Evolutionary conservation across 30 jellyfish, hydroid and myxozoan genomes (phyloP).

Genomic region (Clytia hemisphaerica): DNA sequence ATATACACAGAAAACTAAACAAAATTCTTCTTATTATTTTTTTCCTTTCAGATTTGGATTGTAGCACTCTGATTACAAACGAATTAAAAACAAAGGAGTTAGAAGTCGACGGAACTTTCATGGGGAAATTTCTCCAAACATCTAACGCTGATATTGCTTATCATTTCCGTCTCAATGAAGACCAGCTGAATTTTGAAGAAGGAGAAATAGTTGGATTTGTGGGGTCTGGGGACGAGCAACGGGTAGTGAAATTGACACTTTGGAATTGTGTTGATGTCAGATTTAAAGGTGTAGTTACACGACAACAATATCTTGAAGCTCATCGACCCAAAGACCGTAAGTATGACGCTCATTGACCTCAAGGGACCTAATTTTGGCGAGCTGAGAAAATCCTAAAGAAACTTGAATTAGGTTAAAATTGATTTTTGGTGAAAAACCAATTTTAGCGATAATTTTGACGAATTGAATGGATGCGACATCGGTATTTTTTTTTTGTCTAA

Average conservation of each 20-base stretch:
- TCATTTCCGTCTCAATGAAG: conserved; percentile 7
- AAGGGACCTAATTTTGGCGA: no score
- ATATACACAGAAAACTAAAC: no score
- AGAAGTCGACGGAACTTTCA: conserved; percentile 16
- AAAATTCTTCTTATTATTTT: no score
- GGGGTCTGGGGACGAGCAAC: background rate
- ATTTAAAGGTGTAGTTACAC: conserved; percentile 14
- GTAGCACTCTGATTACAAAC: no score
- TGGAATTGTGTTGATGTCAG: conserved; percentile 16
- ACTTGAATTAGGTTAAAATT: no score
- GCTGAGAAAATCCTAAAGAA: no score
- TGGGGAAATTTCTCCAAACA: conserved; percentile 15
- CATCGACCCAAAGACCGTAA: background rate
- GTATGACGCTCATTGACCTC: no score
- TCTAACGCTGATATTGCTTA: conserved; percentile 50
- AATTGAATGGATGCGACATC: no score
- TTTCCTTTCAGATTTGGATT: no score
- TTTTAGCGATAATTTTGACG: no score
- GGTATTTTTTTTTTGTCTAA: no score
- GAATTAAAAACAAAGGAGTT: conserved; percentile 12
- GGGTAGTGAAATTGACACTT: conserved; percentile 14
- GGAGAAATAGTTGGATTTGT: conserved; percentile 51
- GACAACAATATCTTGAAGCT: conserved; percentile 13
- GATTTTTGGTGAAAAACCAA: no score
- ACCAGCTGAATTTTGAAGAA: conserved; percentile 21